Conservation (phyloP, 2,888 invertebrate species). For the Lissonota sp. region DNA sequence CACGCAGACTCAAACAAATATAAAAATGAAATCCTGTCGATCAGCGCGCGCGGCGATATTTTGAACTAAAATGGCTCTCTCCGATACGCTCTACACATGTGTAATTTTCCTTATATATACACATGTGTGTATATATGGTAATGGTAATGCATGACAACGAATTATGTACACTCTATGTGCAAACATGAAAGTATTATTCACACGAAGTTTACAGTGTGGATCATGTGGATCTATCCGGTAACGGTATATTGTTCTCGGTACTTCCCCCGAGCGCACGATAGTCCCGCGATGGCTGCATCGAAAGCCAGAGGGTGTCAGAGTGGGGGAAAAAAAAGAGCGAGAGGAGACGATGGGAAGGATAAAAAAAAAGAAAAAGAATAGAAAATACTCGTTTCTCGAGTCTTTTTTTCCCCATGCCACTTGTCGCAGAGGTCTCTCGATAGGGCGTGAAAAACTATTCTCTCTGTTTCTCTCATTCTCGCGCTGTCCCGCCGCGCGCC, state of each 20-base stretch:
- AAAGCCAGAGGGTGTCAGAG: background rate
- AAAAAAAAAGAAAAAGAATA: constrained; percentile 7
- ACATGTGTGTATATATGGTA: too few species aligned
- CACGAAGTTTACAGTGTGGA: too few species aligned
- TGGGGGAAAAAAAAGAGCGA: constrained; percentile 57
- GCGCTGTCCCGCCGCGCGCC: constrained; percentile 42
- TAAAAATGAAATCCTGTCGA: too few species aligned
- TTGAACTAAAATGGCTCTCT: too few species aligned
- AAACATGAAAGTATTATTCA: too few species aligned
- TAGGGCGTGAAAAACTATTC: constrained; percentile 58
- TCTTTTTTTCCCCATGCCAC: constrained; percentile 46
- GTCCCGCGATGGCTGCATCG: background rate
- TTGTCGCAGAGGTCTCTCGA: background rate
- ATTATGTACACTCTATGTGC: too few species aligned
- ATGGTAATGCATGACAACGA: too few species aligned
- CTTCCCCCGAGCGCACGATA: constrained; percentile 25
- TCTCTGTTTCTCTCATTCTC: constrained; percentile 29
- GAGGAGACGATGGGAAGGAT: constrained; percentile 38
- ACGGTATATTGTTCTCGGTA: constrained; percentile 55
- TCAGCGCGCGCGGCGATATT: too few species aligned
- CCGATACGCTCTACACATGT: too few species aligned
- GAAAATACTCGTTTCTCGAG: constrained; percentile 66
- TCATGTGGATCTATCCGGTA: constrained; percentile 7
- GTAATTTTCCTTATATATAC: too few species aligned
- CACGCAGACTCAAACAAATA: too few species aligned